Evolutionary conservation across 2,113 vertebrate genomes (phyloP), one percentile per base, ranked within the genome.

Genomic region (Brienomyrus longianalis): DNA sequence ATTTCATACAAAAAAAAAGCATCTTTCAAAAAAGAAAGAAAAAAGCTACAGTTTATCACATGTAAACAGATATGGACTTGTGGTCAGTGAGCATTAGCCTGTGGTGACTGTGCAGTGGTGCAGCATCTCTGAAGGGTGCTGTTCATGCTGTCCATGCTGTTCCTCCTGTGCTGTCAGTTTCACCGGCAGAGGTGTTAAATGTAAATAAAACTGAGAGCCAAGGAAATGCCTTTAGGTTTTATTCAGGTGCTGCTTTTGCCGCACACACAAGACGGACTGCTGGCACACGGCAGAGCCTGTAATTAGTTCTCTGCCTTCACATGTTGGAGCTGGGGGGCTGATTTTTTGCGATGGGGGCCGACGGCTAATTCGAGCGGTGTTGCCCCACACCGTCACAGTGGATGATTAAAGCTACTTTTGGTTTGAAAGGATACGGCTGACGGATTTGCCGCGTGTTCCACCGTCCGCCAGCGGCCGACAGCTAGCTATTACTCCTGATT

Each of bases 101-200:
- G 50, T 8, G 17, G 35, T 17, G 50, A 21, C 6, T 21, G 45
- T 19, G 43, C 43, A 50, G 56, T 11, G 6, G 54, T 3, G 52
- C 21, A 39, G 86, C 92, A 91, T 90, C 92, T 94, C 94, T 95
- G 94, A 94, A 95, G 93, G 94, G 91, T 94, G 93, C 91, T 15
- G 13, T 94, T 92, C 94, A 0, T 50, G 48, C 52, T 19, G 15
- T 56, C 21, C 54, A 2, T 56, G 54, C 54, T 56, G 17, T 94
- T 92, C 94, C 93, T 95, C 95, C 90, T 27, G 88, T 47, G 77
- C 51, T 8, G 66, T 83, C 77, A 95, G 93, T 93, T 94, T 94
- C 95, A 94, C 95, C 95, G 96, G 95, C 96, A 95, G 96, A 96
- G 96, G 96, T 92, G 95, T 96, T 96, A 96, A 96, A 95, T 95